Evolutionary conservation across 2,113 vertebrate species (phyloP).

Genomic region (Charina bottae): DNA sequence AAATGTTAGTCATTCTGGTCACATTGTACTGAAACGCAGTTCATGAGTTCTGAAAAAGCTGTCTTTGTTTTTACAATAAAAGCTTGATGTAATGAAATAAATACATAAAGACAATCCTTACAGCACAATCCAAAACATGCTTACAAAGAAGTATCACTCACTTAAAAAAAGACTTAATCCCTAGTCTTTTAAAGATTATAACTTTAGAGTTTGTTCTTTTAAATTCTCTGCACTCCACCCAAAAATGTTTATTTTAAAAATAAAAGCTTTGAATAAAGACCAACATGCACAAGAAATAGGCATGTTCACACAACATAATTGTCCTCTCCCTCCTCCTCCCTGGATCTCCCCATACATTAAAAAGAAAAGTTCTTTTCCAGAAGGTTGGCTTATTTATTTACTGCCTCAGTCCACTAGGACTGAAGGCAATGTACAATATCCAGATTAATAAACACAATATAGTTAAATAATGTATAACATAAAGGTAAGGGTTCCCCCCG

Average conservation of each 20-base stretch:
- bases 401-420: not conserved
- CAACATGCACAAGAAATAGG: not conserved
- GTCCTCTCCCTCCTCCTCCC: not conserved
- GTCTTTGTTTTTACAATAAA: not conserved
- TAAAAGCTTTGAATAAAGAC: not conserved
- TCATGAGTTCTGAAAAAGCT: not conserved
- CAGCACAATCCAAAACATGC: not conserved
- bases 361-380: not conserved
- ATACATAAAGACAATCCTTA: not conserved
- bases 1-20: not conserved
- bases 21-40: not conserved
- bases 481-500: too few species aligned
- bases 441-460: not conserved
- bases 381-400: not conserved
- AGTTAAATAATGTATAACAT: not conserved
- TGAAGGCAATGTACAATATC: not conserved
- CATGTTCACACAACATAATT: not conserved
- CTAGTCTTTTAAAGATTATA: not conserved
- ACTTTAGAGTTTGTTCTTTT: not conserved
- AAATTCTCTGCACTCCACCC: not conserved
- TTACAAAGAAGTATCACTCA: not conserved
- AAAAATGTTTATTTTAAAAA: not conserved
- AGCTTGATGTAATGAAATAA: not conserved
- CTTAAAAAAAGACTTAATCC: not conserved
- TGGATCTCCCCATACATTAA: not conserved